Evolutionary conservation across 2,797 vertebrate genomes (phyloP), one percentile per base, ranked within the genome.

Genomic region (Sternarchorhynchus goeldii): DNA sequence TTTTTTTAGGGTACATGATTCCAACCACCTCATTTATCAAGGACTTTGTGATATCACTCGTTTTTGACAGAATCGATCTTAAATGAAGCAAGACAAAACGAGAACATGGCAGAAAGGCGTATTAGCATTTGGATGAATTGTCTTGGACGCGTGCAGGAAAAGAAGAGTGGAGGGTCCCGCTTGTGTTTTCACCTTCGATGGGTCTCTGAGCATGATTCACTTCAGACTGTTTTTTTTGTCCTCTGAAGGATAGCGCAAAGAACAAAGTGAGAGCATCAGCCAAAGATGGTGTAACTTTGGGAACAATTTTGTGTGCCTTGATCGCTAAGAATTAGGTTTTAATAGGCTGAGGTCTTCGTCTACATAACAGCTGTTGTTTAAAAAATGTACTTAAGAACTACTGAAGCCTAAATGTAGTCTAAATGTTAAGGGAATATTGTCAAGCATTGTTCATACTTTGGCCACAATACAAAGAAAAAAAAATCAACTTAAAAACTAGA

Each of bases 261-360:
- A 67, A 73, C 60, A 77, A 58, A 81, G 72, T 76, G 74, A 76
- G 60, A 81, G 66, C 74, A 58, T 2, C 36, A 18, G 18, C 14
- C 1, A 12, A 12, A 50, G 10, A 50, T 50, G 45, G 45, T 64
- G 6, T 8, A 4, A 12, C 8, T 45, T 41, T 10, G 20, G 17
- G 5, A 45, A 5, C 21, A 29, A 25, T 25, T 41, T 5, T n/a
- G 18, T n/a, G 8, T 65, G 32, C 32, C 5, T 36, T 5, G 41
- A n/a, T 34, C 20, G 34, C 64, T 21, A 66, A 41, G n/a, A 41
- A 39, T 3, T 39, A 8, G 8, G 18, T 16, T 36, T 39, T 12
- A 17, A 36, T 10, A 10, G 8, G 45, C 45, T 12, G 10, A 50
- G 45, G 10, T 50, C 45, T 12, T 50, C 10, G 12, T 50, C 18